These are phyloP conservation scores for Pseudachorutes palmiensis DNA, from an alignment of 1,140 invertebrate genomes.

Conservation along the genomic window DNA sequence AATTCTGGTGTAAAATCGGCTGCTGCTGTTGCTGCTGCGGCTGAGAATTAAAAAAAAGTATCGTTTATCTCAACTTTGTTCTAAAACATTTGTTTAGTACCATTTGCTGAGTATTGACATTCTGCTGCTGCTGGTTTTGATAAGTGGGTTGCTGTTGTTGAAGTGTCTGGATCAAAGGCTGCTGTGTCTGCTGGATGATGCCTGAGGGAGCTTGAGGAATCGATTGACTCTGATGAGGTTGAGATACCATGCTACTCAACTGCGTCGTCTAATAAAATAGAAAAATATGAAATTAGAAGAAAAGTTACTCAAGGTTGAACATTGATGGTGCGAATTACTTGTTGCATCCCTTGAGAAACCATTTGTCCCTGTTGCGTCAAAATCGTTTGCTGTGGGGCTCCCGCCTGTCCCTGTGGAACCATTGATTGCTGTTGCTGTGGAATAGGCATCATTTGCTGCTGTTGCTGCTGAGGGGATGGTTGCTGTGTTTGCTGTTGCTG, in stretches of 20 bases:
- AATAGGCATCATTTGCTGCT: constrained; percentile 27
- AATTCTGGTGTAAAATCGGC: constrained; percentile 1
- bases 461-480: constrained; percentile 16
- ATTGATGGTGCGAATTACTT: too few species aligned
- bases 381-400: constrained; percentile 14
- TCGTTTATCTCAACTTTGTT: background rate
- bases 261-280: constrained; percentile 22
- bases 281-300: constrained; percentile 11
- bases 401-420: constrained; percentile 20
- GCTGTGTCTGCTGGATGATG: constrained; percentile 25
- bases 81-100: background rate
- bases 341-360: constrained; percentile 20
- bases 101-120: constrained; percentile 23
- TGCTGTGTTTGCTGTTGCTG: background rate
- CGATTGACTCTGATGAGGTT: constrained; percentile 23
- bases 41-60: background rate
- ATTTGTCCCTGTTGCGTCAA: constrained; percentile 27
- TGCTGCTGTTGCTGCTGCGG: constrained; percentile 18
- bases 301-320: background rate
- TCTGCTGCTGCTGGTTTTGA: constrained; percentile 24
- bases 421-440: constrained; percentile 29
- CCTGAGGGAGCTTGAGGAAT: constrained; percentile 22
- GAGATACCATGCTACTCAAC: constrained; percentile 23
- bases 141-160: constrained; percentile 22
- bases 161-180: constrained; percentile 27